A percentile compares a stretch with the other conserved stretches of the same genome.
Conservation (phyloP, 2,113 vertebrate genomes). For the Nothoprocta pentlandii region DNA sequence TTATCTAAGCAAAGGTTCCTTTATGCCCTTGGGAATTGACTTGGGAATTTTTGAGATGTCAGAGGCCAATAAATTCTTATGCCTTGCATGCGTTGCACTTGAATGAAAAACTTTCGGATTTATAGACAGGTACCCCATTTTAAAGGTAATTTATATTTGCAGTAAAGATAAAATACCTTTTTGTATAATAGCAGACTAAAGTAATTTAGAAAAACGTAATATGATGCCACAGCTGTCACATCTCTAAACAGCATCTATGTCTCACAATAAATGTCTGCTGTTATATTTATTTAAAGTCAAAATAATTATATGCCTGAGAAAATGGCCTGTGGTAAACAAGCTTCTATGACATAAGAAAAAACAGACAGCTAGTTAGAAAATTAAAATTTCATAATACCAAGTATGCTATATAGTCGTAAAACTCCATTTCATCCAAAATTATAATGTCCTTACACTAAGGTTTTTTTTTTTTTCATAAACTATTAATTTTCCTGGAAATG, state of each 20-base stretch:
- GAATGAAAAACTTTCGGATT: not conserved
- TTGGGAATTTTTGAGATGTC: not conserved
- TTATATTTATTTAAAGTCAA: conserved; percentile 61
- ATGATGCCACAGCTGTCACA: conserved; percentile 49
- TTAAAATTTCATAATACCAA: conserved; percentile 54
- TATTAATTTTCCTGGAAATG: not conserved
- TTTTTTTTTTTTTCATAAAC: not conserved
- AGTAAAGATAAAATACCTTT: not conserved
- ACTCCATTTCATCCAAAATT: not conserved
- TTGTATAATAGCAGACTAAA: conserved; percentile 33
- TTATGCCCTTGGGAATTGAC: not conserved
- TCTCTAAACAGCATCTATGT: conserved; percentile 38
- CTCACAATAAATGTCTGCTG: conserved; percentile 44
- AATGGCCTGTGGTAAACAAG: conserved; percentile 77
- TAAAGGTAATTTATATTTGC: conserved; percentile 17
- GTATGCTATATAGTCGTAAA: not conserved
- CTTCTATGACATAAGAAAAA: conserved; percentile 69
- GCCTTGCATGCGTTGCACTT: not conserved
- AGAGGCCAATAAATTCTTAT: not conserved
- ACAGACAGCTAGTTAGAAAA: conserved; percentile 14
- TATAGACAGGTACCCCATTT: not conserved
- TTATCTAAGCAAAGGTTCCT: not conserved
- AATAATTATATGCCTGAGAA: conserved; percentile 68
- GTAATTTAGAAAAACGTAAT: conserved; percentile 30
- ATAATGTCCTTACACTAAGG: not conserved